A percentile compares a stretch with the other conserved stretches of the same genome.
These are phyloP conservation scores for Sipunculus nudus DNA, from an alignment of 2,888 invertebrate genomes.

Conservation along the genomic window DNA sequence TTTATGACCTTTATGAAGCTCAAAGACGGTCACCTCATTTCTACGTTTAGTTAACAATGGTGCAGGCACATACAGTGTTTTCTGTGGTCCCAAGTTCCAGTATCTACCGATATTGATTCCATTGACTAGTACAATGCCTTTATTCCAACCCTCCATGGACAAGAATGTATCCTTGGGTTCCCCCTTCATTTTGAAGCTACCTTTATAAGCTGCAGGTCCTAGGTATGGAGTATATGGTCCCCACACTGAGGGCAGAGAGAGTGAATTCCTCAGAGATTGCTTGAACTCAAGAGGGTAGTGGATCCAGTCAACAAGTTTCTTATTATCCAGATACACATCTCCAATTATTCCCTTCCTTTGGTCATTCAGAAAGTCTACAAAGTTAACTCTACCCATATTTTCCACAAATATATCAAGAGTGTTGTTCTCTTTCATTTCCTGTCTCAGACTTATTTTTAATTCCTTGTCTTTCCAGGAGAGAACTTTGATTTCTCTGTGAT, in stretches of 20 bases:
- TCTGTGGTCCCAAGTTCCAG: slow-evolving; percentile 24
- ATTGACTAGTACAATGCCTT: slow-evolving; percentile 25
- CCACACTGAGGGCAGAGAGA: slow-evolving; percentile 6
- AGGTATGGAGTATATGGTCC: background rate
- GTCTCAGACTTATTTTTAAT: background rate
- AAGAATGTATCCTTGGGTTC: slow-evolving; percentile 18
- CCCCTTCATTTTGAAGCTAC: background rate
- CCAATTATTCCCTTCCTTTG: slow-evolving; percentile 29
- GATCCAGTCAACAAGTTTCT: slow-evolving; percentile 13
- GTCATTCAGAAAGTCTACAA: slow-evolving; percentile 8
- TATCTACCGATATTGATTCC: slow-evolving; percentile 22
- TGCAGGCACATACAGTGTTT: slow-evolving; percentile 21
- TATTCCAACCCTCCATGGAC: slow-evolving; percentile 13
- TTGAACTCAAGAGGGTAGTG: slow-evolving; percentile 31
- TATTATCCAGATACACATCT: background rate
- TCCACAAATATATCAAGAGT: slow-evolving; percentile 32
- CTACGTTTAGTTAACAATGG: slow-evolving; percentile 13
- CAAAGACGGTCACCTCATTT: slow-evolving; percentile 23
- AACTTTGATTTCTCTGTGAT: background rate
- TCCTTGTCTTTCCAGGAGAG: background rate
- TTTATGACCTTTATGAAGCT: slow-evolving; percentile 3
- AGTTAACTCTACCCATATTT: slow-evolving; percentile 36
- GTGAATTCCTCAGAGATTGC: slow-evolving; percentile 2
- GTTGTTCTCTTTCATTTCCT: background rate
- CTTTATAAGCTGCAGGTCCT: slow-evolving; percentile 2